Conservation (phyloP, 2,888 invertebrate species). For the Tenthredo scrophulariae region DNA sequence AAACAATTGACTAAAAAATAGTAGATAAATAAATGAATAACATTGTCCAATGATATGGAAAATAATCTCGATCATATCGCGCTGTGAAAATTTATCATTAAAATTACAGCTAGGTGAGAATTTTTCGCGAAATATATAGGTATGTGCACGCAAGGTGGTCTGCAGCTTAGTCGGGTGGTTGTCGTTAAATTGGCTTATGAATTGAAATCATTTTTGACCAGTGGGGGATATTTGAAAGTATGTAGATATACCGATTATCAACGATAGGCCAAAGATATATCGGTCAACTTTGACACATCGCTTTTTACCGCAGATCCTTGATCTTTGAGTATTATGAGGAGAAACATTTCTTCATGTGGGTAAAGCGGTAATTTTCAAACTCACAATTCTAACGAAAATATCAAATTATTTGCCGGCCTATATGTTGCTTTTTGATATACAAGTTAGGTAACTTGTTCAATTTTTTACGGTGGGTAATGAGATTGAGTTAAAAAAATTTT, state of each 20-base stretch:
- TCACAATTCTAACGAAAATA: not conserved
- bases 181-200: not conserved
- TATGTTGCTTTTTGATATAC: not conserved
- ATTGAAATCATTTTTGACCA: not conserved
- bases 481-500: not conserved
- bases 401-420: not conserved
- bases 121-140: not conserved
- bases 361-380: not conserved
- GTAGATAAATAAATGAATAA: not conserved
- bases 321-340: not conserved
- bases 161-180: not conserved
- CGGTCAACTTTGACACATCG: not conserved
- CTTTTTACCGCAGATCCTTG: not conserved
- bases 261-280: slow-evolving; percentile 3
- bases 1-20: not conserved
- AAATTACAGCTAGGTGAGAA: not conserved
- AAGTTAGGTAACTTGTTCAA: not conserved
- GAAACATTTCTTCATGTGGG: not conserved
- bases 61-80: not conserved
- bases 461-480: not conserved
- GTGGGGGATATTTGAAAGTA: slow-evolving; percentile 26
- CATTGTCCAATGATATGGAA: not conserved
- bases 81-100: not conserved
- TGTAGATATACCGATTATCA: not conserved
- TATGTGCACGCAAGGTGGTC: not conserved